Conservation (phyloP, 2,797 vertebrate genomes). For the Rallus crepitans region DNA sequence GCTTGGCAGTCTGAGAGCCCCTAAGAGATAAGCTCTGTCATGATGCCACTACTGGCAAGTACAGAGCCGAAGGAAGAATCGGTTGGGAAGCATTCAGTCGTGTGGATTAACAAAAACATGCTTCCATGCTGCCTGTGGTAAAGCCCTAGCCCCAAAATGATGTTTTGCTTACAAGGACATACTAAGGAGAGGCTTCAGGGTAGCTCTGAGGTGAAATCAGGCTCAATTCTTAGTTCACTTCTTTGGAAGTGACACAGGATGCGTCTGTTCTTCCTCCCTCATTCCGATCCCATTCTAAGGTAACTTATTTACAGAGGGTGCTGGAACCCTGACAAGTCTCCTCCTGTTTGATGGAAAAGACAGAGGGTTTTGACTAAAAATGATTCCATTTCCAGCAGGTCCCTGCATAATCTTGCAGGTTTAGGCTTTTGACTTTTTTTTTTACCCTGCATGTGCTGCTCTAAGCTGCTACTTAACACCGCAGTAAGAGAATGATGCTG, state of each 20-base stretch:
- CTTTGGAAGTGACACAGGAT: not conserved
- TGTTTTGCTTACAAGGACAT: not conserved
- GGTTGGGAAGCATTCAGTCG: not conserved
- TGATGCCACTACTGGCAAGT: not conserved
- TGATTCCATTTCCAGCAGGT: not conserved
- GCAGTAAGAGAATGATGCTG: not conserved
- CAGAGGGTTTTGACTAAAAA: not conserved
- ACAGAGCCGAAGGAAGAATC: not conserved
- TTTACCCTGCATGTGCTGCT: fast-evolving
- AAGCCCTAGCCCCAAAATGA: not conserved
- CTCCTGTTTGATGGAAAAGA: not conserved
- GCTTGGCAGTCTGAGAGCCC: not conserved
- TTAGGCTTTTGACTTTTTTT: not conserved
- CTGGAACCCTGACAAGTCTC: not conserved
- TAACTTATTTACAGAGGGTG: not conserved
- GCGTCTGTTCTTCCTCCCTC: not conserved
- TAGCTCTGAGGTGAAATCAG: not conserved
- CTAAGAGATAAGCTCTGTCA: not conserved
- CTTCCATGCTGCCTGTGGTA: not conserved
- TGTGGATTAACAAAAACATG: not conserved
- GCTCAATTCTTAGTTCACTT: not conserved
- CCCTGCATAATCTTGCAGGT: not conserved
- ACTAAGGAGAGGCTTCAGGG: not conserved
- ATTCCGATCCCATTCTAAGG: not conserved
- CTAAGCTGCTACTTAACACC: not conserved